Evolutionary conservation across 2,113 vertebrate species (phyloP).

Genomic region (Anolis carolinensis): DNA sequence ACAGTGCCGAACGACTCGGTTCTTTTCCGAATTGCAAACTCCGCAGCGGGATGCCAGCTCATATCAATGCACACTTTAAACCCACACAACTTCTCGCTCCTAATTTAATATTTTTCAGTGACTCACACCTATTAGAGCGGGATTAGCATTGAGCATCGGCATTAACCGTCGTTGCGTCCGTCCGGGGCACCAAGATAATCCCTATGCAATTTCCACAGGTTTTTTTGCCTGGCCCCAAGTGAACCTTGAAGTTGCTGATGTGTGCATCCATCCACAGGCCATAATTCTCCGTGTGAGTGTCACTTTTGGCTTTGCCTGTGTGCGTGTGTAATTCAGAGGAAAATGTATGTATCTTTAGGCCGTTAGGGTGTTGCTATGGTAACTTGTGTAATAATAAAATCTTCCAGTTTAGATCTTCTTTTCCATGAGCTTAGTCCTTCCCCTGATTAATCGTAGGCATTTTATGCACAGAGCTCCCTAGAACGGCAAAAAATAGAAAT

Average conservation of each 20-base stretch:
- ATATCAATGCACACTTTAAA: too few relatives aligned
- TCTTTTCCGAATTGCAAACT: too few relatives aligned
- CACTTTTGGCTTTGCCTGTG: neutral
- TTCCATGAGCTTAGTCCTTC: neutral
- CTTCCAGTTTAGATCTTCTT: neutral
- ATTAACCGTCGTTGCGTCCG: neutral
- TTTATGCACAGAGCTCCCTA: neutral
- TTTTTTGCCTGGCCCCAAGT: neutral
- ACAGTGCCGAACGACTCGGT: too few relatives aligned
- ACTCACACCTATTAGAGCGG: neutral
- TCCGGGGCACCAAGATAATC: neutral
- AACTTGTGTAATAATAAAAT: neutral
- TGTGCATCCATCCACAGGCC: conserved; percentile 9
- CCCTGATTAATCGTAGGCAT: neutral
- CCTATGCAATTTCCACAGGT: neutral
- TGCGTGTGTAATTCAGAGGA: conserved; percentile 15
- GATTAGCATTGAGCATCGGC: too few relatives aligned
- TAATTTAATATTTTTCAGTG: neutral
- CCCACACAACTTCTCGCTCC: neutral
- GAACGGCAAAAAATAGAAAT: too few relatives aligned
- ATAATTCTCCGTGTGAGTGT: neutral
- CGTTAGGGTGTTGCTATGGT: conserved; percentile 45
- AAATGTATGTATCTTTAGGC: conserved; percentile 20
- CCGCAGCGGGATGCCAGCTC: too few relatives aligned
- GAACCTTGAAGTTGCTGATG: conserved; percentile 18